Evolutionary conservation across 2,888 invertebrate species (phyloP).

Genomic region (Trachelus iudaicus): DNA sequence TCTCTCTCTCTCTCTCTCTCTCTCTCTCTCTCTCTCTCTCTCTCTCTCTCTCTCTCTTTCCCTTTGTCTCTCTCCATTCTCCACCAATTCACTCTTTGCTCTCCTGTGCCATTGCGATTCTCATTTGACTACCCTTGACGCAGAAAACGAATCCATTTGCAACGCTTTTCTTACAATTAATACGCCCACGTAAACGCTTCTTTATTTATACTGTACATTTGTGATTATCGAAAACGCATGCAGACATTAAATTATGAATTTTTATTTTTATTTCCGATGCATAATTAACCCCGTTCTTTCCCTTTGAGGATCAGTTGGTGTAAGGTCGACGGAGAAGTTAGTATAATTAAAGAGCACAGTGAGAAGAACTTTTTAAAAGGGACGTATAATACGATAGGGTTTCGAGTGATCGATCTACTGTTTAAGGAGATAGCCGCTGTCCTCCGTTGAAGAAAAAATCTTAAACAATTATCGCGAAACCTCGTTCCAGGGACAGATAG

Average conservation of each 20-base stretch:
- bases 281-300: too few relatives aligned
- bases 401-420: background rate
- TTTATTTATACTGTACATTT: background rate
- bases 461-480: constrained; percentile 45
- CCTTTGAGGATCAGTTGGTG: too few relatives aligned
- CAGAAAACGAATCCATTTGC: background rate
- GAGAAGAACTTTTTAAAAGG: background rate
- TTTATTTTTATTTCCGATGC: background rate
- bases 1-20: too few relatives aligned
- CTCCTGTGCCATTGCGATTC: background rate
- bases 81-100: background rate
- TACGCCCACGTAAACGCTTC: background rate
- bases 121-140: background rate
- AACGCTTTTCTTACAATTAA: background rate
- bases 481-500: constrained; percentile 25
- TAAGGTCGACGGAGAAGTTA: too few relatives aligned
- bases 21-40: too few relatives aligned
- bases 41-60: too few relatives aligned
- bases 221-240: background rate
- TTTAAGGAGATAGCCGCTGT: background rate
- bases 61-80: background rate
- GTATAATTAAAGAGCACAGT: too few relatives aligned
- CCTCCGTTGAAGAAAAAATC: constrained; percentile 28
- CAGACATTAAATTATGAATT: background rate
- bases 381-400: background rate